Base-by-base conservation (phyloP, 2,113 vertebrate species). In the Serilophus lunatus region DNA sequence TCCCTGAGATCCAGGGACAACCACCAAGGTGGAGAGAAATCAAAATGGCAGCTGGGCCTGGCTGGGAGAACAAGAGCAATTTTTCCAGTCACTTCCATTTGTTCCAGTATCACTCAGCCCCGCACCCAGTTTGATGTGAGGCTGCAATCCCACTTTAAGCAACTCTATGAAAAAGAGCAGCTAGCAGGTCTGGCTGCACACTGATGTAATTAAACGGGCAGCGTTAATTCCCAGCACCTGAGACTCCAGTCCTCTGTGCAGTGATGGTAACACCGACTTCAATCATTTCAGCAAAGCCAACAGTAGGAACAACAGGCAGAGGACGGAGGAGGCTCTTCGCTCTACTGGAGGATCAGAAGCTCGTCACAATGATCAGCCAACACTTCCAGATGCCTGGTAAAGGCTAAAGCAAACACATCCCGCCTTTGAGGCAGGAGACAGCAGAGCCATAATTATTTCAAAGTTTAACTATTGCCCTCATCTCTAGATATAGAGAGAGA, bases 1-100 rank as follows among this genome's bases (percentile, higher is more conserved):
- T n/a, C n/a, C n/a, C n/a, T 11, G 40, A 83, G 59, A 64, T 57
- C 72, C 69, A 50, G 59, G 44, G 69, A 61, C 68, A 61, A 68
- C 72, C 56, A 91, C 81, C 83, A 66, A 81, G 38, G 86, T 74
- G 77, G 91, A 92, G 68, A 84, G 84, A 66, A 96, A 95, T 91
- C 77, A 86, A 81, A 81, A 93, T 38, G 92, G 93, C 89, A 96
- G 68, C 77, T 77, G 69, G 83, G 60, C 60, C 69, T 81, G 89
- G 42, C 83, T 77, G 77, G 54, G 65, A 70, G 44, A 79, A 42
- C 45, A 42, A 19, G 64, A 89, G 65, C 51, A n/a, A 95, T 84
- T 95, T 78, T 91, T 63, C 84, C 89, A 93, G 77, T 95, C 86
- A 22, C 60, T 94, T 86, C 89, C 77, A 84, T 92, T 96, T 70